Base-by-base conservation (phyloP, 2,888 invertebrate genomes). In the Hirtodrosophila duncani region DNA sequence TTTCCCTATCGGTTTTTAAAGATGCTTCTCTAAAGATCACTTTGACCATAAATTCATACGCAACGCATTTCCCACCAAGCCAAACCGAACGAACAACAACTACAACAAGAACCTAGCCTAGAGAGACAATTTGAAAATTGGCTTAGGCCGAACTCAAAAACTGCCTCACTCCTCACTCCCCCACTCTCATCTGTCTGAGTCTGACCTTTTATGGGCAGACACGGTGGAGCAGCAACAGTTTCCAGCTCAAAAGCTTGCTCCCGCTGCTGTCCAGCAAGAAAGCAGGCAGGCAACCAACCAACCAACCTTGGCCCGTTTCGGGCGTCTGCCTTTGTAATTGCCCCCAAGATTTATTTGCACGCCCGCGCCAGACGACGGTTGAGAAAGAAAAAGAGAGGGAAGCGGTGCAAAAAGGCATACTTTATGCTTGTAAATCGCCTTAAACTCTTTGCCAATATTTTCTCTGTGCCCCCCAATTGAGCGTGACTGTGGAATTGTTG, bases 401-500 rank as follows among this genome's bases (percentile, higher is more conserved):
- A n/a, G n/a, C n/a, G n/a, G n/a, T n/a, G n/a, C n/a, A n/a, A 37
- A 45, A 45, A 41, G 26, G 52, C 56, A 59, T 55, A 66, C 61
- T 61, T 48, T 63, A 45, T 52, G 41, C 52, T 10, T n/a, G n/a
- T 41, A 30, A 44, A 41, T 33, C 34, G 26, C 43, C 31, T 27
- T 33, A 26, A 16, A 23, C 27, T 33, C 46, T 45, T 24, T 24
- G 59, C 34, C 33, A 42, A 37, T 53, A 34, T 39, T 39, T 16
- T n/a, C 30, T 21, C 20, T 26, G 26, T 18, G 7, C 49, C 31
- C 24, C 36, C 63, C 80, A 63, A 59, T 57, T 66, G 81, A 66
- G 81, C 82, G 78, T 82, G 82, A 82, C 82, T 78, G 62, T 65
- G 81, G 65, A 50, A 58, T 65, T 78, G 65, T 64, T 45, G n/a